Conservation (phyloP, 2,113 vertebrate species). For the Thoracochromis brauschi region DNA sequence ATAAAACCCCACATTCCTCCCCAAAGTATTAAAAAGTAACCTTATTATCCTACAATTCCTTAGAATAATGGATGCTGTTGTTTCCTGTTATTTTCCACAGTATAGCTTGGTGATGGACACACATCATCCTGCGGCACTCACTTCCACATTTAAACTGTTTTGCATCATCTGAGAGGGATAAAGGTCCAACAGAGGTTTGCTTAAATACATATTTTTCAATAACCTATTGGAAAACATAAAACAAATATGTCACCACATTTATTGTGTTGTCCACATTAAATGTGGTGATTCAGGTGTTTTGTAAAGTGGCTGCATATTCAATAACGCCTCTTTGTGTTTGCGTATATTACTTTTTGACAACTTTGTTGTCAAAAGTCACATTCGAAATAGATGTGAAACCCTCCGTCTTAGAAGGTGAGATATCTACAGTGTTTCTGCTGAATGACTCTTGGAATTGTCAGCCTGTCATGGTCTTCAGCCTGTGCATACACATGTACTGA, state of each 20-base stretch:
- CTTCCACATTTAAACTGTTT: background rate
- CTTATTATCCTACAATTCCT: background rate
- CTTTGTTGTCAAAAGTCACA: background rate
- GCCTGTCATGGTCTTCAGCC: conserved; percentile 5
- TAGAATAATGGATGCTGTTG: background rate
- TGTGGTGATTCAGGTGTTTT: background rate
- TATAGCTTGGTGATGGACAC: background rate
- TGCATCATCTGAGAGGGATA: background rate
- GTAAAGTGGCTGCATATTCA: background rate
- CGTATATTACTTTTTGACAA: background rate
- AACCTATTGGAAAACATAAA: background rate
- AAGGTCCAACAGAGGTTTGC: background rate
- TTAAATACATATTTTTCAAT: background rate
- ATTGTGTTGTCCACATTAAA: background rate
- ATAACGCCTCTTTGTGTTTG: background rate
- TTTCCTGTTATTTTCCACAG: background rate
- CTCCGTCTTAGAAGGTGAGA: background rate
- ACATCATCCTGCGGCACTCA: background rate
- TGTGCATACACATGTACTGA: conserved; percentile 35
- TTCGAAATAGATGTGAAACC: background rate
- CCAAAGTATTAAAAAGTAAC: background rate
- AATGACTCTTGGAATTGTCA: conserved; percentile 35
- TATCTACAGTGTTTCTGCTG: conserved; percentile 17
- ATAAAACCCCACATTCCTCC: background rate
- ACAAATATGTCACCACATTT: background rate